Base-by-base conservation (phyloP, 2,113 vertebrate species). In the Xiphophorus couchianus region DNA sequence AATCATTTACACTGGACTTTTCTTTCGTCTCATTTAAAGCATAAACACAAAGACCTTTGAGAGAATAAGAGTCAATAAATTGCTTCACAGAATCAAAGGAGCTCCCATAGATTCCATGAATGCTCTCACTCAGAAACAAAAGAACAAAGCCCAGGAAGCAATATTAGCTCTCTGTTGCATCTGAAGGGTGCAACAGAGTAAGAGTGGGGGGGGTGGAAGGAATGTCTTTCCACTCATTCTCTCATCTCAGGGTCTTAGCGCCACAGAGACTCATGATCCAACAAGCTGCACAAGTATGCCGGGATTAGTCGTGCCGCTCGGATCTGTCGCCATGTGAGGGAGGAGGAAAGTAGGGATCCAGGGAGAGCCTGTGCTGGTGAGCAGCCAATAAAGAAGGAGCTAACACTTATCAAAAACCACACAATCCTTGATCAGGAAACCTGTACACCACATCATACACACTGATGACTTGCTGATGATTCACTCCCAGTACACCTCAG, bases 281-380 rank as follows among this genome's bases (percentile, higher is more conserved):
- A 84, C 90, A 80, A 87, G 83, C 84, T 70, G 85, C 85, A 84
- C 76, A 58, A 84, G 84, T 82, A 87, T 91, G 86, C 71, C 28
- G 69, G 87, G 76, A 90, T 92, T 89, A 93, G 90, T 87, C 54
- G 82, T 84, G 86, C 79, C 85, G 69, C 75, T 90, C 33, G 69
- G 85, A 78, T 86, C 85, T 62, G 66, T 92, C 90, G 65, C 88
- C 82, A 33, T 77, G 60, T 76, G 67, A 67, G 19, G 67, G 73
- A 68, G 29, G 66, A 73, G 22, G 63, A 31, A 8, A 11, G 12
- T n/a, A 37, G 74, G 64, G 17, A 9, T 29, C 30, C 7, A 3
- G 33, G 71, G 69, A 22, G 33, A 48, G 17, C 30, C 58, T 63
- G 66, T 69, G 71, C 54, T 33, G 80, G 69, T 31, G 15, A 66